These are phyloP conservation scores for Epinephelus lanceolatus DNA, from an alignment of 2,113 vertebrate genomes.

Conservation along the genomic window DNA sequence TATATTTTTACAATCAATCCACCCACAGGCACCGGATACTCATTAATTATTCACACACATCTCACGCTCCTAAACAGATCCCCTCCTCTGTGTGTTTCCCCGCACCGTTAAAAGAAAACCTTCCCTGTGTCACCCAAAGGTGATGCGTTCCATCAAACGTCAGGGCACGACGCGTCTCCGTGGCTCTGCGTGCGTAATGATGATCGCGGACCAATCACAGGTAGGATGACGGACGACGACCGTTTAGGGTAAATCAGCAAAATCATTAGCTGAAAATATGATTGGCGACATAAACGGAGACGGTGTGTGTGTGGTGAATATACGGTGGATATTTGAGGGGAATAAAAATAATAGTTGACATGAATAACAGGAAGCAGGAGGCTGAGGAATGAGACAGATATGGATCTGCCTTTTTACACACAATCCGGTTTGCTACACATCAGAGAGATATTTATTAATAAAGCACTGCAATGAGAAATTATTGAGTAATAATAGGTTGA, in stretches of 20 bases:
- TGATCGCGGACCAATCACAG: conserved; percentile 73
- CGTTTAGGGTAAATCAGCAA: conserved; percentile 63
- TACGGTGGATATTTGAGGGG: neutral
- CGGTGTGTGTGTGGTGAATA: neutral
- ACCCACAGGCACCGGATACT: neutral
- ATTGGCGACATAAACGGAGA: neutral
- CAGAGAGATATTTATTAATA: neutral
- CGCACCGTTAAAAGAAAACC: conserved; percentile 17
- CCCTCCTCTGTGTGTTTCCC: neutral
- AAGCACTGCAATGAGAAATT: neutral
- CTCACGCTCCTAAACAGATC: neutral
- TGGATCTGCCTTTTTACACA: neutral
- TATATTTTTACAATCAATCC: neutral
- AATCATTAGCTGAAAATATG: conserved; percentile 30
- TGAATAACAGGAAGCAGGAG: neutral
- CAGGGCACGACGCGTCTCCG: conserved; percentile 53
- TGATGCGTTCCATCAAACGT: conserved; percentile 71
- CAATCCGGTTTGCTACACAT: conserved; percentile 21
- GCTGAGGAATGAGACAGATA: conserved; percentile 3
- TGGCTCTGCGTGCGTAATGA: conserved; percentile 72
- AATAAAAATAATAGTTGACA: neutral
- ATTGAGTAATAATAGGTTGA: neutral
- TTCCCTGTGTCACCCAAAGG: conserved; percentile 62
- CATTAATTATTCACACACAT: neutral
- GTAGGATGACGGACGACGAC: conserved; percentile 68